These are phyloP conservation scores for Nettapus auritus DNA, from an alignment of 2,113 vertebrate species.

Conservation along the genomic window DNA sequence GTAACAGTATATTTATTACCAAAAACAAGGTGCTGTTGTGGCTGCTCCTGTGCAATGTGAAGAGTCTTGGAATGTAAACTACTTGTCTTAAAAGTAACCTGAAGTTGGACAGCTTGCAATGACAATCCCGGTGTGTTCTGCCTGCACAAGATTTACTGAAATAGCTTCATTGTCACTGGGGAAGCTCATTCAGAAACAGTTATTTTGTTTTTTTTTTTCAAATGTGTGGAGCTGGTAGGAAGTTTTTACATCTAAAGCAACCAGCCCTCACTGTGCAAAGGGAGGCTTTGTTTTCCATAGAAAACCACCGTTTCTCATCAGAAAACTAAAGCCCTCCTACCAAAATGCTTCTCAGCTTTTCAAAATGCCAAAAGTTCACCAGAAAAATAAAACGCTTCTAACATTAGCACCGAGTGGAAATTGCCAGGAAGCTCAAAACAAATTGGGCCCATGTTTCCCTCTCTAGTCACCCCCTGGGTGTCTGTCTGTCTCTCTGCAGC, in stretches of 20 bases:
- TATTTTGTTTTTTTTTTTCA: background rate
- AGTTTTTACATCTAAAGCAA: background rate
- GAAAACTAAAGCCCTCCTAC: background rate
- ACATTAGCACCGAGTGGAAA: background rate
- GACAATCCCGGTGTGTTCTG: background rate
- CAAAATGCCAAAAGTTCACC: background rate
- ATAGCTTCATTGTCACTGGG: background rate
- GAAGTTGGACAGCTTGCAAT: background rate
- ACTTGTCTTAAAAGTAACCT: conserved; percentile 11
- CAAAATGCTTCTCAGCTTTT: background rate
- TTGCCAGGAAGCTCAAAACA: background rate
- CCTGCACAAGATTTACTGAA: background rate
- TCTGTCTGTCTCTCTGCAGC: background rate
- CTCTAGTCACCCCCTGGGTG: background rate
- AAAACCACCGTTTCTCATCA: background rate
- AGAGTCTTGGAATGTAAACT: conserved; percentile 24
- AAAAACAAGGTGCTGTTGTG: conserved; percentile 60
- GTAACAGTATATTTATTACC: conserved; percentile 67
- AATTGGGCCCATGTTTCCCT: background rate
- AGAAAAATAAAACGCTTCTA: background rate
- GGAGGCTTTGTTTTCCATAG: background rate
- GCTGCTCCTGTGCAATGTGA: conserved; percentile 14
- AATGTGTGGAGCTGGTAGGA: background rate
- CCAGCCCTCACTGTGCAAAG: background rate
- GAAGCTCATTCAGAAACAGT: background rate